Evolutionary conservation across 2,797 vertebrate species (phyloP), one percentile per base, ranked within the genome.

Genomic region (Ceryle rudis): DNA sequence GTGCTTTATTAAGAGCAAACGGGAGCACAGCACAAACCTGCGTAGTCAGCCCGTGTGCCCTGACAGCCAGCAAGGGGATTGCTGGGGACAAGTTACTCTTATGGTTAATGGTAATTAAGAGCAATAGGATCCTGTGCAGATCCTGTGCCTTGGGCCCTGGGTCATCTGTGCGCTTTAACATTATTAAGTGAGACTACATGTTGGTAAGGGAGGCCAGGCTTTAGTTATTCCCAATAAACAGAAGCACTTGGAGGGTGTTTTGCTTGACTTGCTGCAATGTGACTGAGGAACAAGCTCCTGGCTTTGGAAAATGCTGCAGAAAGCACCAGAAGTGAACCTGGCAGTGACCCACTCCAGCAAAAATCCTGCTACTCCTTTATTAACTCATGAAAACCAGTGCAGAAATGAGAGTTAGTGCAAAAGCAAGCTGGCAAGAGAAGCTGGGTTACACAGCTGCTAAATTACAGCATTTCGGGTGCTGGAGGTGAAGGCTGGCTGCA

Each of bases 61-160:
- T 0, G 0, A 9, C 73, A 66, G 47, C 49, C 4, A 0, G 29
- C 2, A 5, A 31, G n/a, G 0, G 0, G 47, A 26, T 12, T 33
- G 80, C 47, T 0, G 0, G 49, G n/a, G 29, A 29, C 3, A 6
- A 86, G 66, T 58, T 84, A 0, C 71, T 14, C 4, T 85, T 84
- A 26, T 9, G 62, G 73, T 11, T 89, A 39, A 9, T 84, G 55
- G 51, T 60, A 75, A 94, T 73, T 46, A 93, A 47, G 64, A 67
- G 57, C 47, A 81, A 10, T 44, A 87, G 85, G 65, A 71, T n/a
- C 37, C 52, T 57, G 66, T 1, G 4, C 73, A 75, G 44, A 66
- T 62, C 49, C 77, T 58, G 66, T 1, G 16, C 77, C 15, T 0
- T 15, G 81, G 74, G 67, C 78, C 51, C 74, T 65, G 69, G 81